Base-by-base conservation (phyloP, 2,113 vertebrate genomes). In the Camelus dromedarius region DNA sequence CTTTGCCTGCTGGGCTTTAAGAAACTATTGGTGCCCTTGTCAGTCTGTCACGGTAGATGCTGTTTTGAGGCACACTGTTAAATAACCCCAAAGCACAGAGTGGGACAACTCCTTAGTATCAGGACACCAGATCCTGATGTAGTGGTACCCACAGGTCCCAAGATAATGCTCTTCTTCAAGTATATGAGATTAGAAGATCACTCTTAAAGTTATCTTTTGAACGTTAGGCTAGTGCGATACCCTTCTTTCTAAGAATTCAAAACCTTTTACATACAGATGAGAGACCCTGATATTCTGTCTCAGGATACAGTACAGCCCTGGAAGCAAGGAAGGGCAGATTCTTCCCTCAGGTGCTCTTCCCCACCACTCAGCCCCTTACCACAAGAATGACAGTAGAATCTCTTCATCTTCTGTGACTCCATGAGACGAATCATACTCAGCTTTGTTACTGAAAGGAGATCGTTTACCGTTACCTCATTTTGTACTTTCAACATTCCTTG, bases 401-500 rank as follows among this genome's bases (percentile, higher is more conserved):
- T 50, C 18, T 93, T 42, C 6, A 67, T 5, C 26, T 66, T 50
- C 50, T 54, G 50, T 60, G n/a, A 32, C 24, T 93, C 54, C 18
- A 5, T 58, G 66, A 76, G 7, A 60, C 77, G 56, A 82, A 48
- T 76, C 48, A 75, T 89, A 26, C 50, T 89, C 11, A 67, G 16
- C n/a, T 89, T 2, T 75, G 10, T 76, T 42, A 54, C 67, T 16
- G 2, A 14, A 35, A 93, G 26, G 19, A 52, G 54, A 48, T 32
- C 77, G 22, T 60, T 72, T 14, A 24, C 42, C 26, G 42, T 79
- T 66, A 52, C 60, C 14, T 77, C 38, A 56, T 93, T 72, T 35
- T 32, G 20, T 69, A 22, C 35, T 82, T 86, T 92, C 86, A 85
- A 26, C 15, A 46, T 93, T 89, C 52, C 32, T 72, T 91, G 8